Conservation (phyloP, 2,888 invertebrate genomes). For the Resseliella maxima region DNA sequence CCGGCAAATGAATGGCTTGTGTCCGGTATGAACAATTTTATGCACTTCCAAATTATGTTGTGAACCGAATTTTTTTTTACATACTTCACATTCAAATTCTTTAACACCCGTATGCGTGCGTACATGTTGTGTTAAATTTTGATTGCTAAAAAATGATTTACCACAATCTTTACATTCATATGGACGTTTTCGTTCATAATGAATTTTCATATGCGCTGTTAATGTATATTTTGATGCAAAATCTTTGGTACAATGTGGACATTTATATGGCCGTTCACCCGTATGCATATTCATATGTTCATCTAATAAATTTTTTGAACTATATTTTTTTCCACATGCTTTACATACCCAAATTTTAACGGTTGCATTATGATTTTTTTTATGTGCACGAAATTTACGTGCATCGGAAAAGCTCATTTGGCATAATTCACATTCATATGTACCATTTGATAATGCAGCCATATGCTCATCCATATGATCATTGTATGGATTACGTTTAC, state of each 20-base stretch:
- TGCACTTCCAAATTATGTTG: conserved; percentile 83
- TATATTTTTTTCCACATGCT: conserved; percentile 76
- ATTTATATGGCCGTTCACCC: conserved; percentile 76
- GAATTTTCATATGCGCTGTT: conserved; percentile 81
- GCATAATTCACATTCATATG: conserved; percentile 75
- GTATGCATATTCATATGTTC: conserved; percentile 80
- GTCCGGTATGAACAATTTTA: conserved; percentile 81
- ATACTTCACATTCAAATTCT: conserved; percentile 60
- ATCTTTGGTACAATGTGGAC: conserved; percentile 75
- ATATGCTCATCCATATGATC: conserved; percentile 75
- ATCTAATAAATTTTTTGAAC: conserved; percentile 76
- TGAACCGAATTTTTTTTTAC: conserved; percentile 79
- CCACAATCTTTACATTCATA: conserved; percentile 76
- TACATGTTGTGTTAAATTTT: conserved; percentile 80
- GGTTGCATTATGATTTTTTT: conserved; percentile 74
- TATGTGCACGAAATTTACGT: conserved; percentile 73
- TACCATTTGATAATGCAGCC: conserved; percentile 71
- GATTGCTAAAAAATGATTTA: conserved; percentile 81
- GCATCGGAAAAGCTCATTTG: conserved; percentile 73
- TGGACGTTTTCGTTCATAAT: conserved; percentile 76
- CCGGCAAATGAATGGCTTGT: conserved; percentile 77
- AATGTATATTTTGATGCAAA: conserved; percentile 84
- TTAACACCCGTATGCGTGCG: conserved; percentile 79
- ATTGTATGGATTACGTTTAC: conserved; percentile 73
- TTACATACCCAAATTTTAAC: conserved; percentile 74